Evolutionary conservation across 64 coral and sea anemone genomes (phyloP), one percentile per base, ranked within the genome.

Genomic region (Astreopora myriophthalma): DNA sequence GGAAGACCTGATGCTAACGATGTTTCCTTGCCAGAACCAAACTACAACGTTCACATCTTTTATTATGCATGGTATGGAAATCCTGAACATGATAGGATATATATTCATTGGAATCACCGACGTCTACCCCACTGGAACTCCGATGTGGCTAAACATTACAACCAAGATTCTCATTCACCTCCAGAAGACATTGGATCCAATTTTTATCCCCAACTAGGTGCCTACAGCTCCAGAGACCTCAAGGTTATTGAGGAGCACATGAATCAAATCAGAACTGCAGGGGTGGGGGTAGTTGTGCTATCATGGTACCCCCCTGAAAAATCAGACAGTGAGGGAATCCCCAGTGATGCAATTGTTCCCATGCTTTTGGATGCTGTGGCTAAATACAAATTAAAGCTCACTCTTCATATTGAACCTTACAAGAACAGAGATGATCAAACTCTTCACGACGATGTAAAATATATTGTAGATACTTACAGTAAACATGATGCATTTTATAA

Each of bases 31-130:
- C 90, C 90, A 19, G 72, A 90, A 57, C 95, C 91, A 22, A 91
- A 97, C 34, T 93, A 99, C 38, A 91, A 86, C 49, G 91, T 99
- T 17, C 97, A 99, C 40, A 94, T 96, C 24, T 99, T 99, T 91
- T 99, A 99, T 42, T 99, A 99, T 19, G 84, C 87, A 0, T 99
- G 97, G 97, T 99, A 99, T 86, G 97, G 97, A 34, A 96, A 99
- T 51, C 94, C 94, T 23, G 33, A 86, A 37, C 79, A 80, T 22
- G 94, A 99, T 88, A 91, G 97, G 11, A 88, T 88, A 71, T 99
- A 84, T 34, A 19, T 99, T 5, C 97, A 99, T 25, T 99, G 97
- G 97, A 96, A 99, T 91, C 97, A 99, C 25, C 48, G 93, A 75
- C 93, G 75, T 36, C 82, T 99, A 1, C 77, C 94, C 0, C 97